These are phyloP conservation scores for Caradrina clavipalpis DNA, from an alignment of 2,888 invertebrate genomes.

Conservation along the genomic window DNA sequence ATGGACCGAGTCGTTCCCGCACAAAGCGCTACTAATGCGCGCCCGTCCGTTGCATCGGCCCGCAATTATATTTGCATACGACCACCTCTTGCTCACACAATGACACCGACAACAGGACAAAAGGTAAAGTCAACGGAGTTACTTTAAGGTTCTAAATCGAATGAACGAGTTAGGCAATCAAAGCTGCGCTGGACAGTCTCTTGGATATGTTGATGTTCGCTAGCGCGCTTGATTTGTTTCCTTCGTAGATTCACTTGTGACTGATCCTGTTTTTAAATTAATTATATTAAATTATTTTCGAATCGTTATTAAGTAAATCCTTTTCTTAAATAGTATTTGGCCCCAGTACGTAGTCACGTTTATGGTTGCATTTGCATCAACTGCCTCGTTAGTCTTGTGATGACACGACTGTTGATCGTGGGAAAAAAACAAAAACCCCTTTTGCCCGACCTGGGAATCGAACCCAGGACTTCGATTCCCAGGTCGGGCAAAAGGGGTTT, in stretches of 20 bases:
- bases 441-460: too few relatives aligned
- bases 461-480: too few relatives aligned
- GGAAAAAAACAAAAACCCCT: too few relatives aligned
- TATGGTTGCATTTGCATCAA: too few relatives aligned
- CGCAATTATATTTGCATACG: constrained; percentile 89
- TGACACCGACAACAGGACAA: constrained; percentile 71
- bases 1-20: constrained; percentile 85
- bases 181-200: constrained; percentile 38
- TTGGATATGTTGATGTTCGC: constrained; percentile 17
- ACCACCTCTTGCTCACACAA: constrained; percentile 76
- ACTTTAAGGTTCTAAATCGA: constrained; percentile 60
- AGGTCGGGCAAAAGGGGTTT: too few relatives aligned
- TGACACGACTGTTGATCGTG: too few relatives aligned
- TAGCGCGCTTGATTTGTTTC: constrained; percentile 36
- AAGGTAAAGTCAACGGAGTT: constrained; percentile 73
- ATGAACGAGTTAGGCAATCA: constrained; percentile 58
- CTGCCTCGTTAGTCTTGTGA: too few relatives aligned
- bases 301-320: too few relatives aligned
- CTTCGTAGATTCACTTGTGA: constrained; percentile 6
- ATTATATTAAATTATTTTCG: background rate
- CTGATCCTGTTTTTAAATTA: background rate
- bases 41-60: constrained; percentile 81
- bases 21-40: constrained; percentile 87
- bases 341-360: too few relatives aligned
- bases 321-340: too few relatives aligned